These are phyloP conservation scores for Phaedon cochleariae DNA, from an alignment of 2,888 invertebrate species.

Conservation along the genomic window DNA sequence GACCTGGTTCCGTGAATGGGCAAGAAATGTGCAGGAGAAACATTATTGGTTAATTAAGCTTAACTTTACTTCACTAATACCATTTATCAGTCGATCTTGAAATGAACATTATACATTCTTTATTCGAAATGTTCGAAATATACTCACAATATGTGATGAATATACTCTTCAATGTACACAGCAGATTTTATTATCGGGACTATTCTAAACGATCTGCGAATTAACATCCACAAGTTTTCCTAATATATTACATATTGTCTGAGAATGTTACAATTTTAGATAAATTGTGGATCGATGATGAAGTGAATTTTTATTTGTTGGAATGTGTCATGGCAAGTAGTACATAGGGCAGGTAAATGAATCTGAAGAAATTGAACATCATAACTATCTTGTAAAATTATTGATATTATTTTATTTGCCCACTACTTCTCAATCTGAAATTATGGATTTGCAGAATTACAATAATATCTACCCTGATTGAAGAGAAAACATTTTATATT, in stretches of 20 bases:
- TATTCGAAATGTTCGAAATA: background rate
- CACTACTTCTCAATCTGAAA: too few relatives aligned
- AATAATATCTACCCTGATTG: too few relatives aligned
- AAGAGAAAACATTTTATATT: too few relatives aligned
- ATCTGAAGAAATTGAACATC: too few relatives aligned
- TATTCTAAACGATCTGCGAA: constrained; percentile 55
- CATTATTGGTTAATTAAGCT: constrained; percentile 4
- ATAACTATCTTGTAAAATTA: too few relatives aligned
- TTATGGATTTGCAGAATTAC: too few relatives aligned
- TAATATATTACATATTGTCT: constrained; percentile 54
- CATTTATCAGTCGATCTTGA: constrained; percentile 39
- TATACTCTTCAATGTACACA: constrained; percentile 24
- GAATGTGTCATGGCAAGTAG: too few relatives aligned
- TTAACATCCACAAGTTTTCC: constrained; percentile 50
- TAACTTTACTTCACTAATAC: constrained; percentile 40
- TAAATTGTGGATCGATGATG: constrained; percentile 32
- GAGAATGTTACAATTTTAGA: constrained; percentile 44
- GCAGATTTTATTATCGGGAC: constrained; percentile 34
- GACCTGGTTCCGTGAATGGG: constrained; percentile 1
- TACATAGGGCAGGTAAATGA: too few relatives aligned
- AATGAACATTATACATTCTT: constrained; percentile 21
- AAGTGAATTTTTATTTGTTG: background rate
- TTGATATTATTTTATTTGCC: too few relatives aligned
- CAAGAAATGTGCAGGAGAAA: constrained; percentile 1
- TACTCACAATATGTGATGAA: constrained; percentile 4